These are phyloP conservation scores for Montipora capricornis DNA, from an alignment of 64 coral and sea anemone genomes.

Conservation along the genomic window DNA sequence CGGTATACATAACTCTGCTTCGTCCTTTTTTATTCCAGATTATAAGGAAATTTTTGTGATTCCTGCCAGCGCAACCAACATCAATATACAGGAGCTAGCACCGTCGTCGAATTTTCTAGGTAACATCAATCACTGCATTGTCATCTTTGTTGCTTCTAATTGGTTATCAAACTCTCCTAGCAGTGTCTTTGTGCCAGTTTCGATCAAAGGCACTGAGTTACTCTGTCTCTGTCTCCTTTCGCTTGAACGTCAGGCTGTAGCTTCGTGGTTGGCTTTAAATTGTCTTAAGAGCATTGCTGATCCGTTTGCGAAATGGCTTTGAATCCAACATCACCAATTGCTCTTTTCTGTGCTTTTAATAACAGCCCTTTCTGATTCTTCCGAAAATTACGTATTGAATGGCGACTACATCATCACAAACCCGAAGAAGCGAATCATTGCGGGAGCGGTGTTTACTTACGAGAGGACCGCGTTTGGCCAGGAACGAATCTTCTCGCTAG, in stretches of 20 bases:
- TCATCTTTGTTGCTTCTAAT: not conserved
- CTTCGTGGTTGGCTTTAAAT: too few relatives aligned
- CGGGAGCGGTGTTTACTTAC: conserved; percentile 76
- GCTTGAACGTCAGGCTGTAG: too few relatives aligned
- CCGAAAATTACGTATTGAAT: conserved; percentile 77
- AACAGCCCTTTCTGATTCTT: conserved; percentile 80
- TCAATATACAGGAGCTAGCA: conserved; percentile 69
- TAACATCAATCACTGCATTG: not conserved
- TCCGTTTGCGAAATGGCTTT: not conserved
- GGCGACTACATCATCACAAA: conserved; percentile 70
- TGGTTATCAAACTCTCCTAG: not conserved
- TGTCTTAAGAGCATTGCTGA: too few relatives aligned
- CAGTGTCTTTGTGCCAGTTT: too few relatives aligned
- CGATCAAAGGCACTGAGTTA: too few relatives aligned
- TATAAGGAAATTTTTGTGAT: conserved; percentile 90
- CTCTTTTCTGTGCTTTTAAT: not conserved
- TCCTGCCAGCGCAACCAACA: conserved; percentile 83
- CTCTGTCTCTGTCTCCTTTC: too few relatives aligned
- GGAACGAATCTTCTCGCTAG: conserved; percentile 75
- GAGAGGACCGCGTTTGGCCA: conserved; percentile 24
- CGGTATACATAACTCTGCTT: too few relatives aligned
- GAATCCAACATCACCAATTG: not conserved
- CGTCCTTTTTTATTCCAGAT: conserved; percentile 22
- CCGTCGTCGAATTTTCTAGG: conserved; percentile 67
- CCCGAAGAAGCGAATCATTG: conserved; percentile 64